These are phyloP conservation scores for Potamarius usumacintae DNA, from an alignment of 2,113 vertebrate genomes.

Conservation along the genomic window DNA sequence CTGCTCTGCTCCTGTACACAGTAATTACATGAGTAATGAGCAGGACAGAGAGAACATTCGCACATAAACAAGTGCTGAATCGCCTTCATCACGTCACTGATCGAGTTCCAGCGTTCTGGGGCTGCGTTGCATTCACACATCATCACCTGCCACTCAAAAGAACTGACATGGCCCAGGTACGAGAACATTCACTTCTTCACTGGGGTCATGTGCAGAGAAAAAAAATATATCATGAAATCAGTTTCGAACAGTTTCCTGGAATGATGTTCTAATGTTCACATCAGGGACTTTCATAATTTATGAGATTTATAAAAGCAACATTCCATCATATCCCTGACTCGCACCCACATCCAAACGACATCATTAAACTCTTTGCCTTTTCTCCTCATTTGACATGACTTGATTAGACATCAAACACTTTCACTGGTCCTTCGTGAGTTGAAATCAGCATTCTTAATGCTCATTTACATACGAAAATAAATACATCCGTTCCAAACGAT, in stretches of 20 bases:
- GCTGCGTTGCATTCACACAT: not conserved
- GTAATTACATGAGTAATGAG: constrained; percentile 44
- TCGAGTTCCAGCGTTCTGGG: constrained; percentile 9
- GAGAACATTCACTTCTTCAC: too few relatives aligned
- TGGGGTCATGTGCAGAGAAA: too few relatives aligned
- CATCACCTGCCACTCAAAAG: not conserved
- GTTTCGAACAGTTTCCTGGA: not conserved
- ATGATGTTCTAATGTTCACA: not conserved
- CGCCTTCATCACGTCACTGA: not conserved
- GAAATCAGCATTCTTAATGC: not conserved
- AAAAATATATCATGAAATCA: not conserved
- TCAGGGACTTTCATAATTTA: not conserved
- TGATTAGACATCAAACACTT: not conserved
- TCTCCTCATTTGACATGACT: not conserved
- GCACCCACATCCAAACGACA: not conserved
- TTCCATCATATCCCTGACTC: not conserved
- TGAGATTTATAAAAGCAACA: not conserved
- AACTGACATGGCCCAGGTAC: too few relatives aligned
- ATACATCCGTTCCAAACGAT: too few relatives aligned
- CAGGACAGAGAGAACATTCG: constrained; percentile 10
- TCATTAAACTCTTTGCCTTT: too few relatives aligned
- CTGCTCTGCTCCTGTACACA: not conserved
- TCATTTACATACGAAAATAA: too few relatives aligned
- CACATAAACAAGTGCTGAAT: constrained; percentile 35
- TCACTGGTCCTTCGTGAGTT: not conserved